Base-by-base conservation (phyloP, 2,888 invertebrate species). In the Lycaena phlaeas region DNA sequence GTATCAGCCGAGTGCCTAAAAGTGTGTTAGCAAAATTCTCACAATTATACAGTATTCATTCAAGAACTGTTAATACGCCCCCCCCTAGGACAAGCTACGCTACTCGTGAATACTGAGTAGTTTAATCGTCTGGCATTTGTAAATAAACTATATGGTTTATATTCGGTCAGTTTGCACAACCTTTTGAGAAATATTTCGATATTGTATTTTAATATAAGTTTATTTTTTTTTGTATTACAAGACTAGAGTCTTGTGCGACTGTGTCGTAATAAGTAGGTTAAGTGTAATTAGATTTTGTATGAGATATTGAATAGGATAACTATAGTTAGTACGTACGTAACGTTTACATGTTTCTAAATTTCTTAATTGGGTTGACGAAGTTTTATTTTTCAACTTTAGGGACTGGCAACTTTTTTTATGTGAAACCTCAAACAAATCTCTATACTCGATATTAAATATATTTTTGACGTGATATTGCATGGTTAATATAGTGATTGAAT, bases 281-380 rank as follows among this genome's bases (percentile, higher is more conserved):
- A 66, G 59, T 48, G 52, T 68, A 75, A 68, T 68, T 54, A 64
- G 68, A 68, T 64, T 78, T 79, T 82, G 69, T 82, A 82, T 79
- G 71, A 69, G 64, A 68, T 75, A 77, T 72, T n/a, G n/a, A n/a
- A n/a, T n/a, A n/a, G n/a, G n/a, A n/a, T n/a, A n/a, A n/a, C n/a
- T n/a, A n/a, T n/a, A 68, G 54, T 41, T 74, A 76, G 71, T 75
- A 72, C n/a, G 25, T 25, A 30, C 15, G n/a, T n/a, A n/a, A n/a
- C n/a, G 4, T 30, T 30, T 34, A 18, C 14, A 30, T 41, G 38
- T 38, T 31, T 34, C 27, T 40, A 27, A 44, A 40, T 28, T 41
- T 27, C 40, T 37, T 40, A 2, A 4, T 37, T 34, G 30, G 30
- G n/a, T n/a, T n/a, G n/a, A n/a, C n/a, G n/a, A n/a, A n/a, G n/a